A percentile compares a stretch with the other conserved stretches of the same genome.
phyloP scores from a whole-genome alignment of 1,140 invertebrate species.

The Polyergus mexicanus region DNA sequence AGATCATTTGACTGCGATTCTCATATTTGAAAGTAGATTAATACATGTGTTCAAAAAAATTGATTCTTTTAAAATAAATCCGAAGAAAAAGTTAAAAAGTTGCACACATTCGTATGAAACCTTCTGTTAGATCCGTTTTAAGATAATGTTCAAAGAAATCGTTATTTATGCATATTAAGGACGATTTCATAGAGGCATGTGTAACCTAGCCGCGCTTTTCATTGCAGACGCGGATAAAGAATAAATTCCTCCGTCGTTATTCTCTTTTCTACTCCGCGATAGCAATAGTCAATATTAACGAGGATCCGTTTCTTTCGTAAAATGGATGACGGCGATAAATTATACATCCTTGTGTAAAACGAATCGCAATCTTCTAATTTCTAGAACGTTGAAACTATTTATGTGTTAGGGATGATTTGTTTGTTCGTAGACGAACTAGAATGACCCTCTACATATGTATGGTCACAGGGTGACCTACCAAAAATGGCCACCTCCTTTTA shows the following conservation, averaged over 20 bases:
- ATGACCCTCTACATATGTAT: neutral
- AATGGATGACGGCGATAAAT: constrained; percentile 40
- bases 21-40: neutral
- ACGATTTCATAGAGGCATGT: neutral
- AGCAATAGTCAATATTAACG: constrained; percentile 31
- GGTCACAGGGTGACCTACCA: too few species aligned
- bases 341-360: constrained; percentile 17
- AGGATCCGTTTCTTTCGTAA: constrained; percentile 49
- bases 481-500: too few species aligned
- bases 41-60: neutral
- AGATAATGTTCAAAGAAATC: neutral
- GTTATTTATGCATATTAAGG: too few species aligned
- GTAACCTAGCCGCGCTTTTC: constrained; percentile 18
- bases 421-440: neutral
- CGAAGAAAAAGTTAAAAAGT: neutral
- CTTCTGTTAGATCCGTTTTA: neutral
- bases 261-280: constrained; percentile 8
- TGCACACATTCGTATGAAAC: neutral
- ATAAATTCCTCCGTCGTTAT: constrained; percentile 14
- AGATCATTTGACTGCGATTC: neutral
- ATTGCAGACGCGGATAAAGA: constrained; percentile 50
- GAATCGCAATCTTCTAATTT: constrained; percentile 36
- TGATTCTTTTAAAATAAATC: neutral
- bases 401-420: constrained; percentile 9
- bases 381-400: constrained; percentile 29